Evolutionary conservation across 2,797 vertebrate species (phyloP), one percentile per base, ranked within the genome.

Genomic region (Coracias cyanogaster): DNA sequence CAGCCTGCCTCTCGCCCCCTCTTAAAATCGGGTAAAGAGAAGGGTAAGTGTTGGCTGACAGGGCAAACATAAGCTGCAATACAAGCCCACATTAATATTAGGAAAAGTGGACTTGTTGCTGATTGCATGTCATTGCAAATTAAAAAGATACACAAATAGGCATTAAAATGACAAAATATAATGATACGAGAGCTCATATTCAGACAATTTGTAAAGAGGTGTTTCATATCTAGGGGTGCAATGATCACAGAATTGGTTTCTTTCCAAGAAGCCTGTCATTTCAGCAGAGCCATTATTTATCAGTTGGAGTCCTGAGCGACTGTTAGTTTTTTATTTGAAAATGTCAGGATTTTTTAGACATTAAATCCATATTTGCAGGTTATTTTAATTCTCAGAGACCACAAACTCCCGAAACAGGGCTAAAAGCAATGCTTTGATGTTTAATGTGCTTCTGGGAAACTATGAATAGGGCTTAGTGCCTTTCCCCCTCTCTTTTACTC

Each of bases 221-320:
- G 98, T 98, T 98, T 97, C 97, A 97, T 98, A 97, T 98, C 91
- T 95, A 96, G 84, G 96, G 96, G 94, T 96, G 96, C 97, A 94
- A 79, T 96, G 97, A 97, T 97, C 97, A 97, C 94, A 97, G 96
- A 96, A 95, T 88, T 97, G 97, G 97, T 96, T 96, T 80, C 94
- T 92, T 97, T 97, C 97, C 97, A 98, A 97, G 94, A 96, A 95
- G 94, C 94, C 96, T 96, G 85, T 94, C 97, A 96, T 97, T 97
- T 97, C 97, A 97, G 94, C 90, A 93, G 80, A 96, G 72, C 69
- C 92, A 89, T 97, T 98, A 97, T 98, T 97, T 97, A 98, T 98
- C 97, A 97, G 91, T 91, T 90, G 95, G 85, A 95, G 89, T 94
- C 94, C 95, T 96, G 90, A 96, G 89, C 0, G 62, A 95, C 93